Base-by-base conservation (phyloP, 2,113 vertebrate species). In the Oxyura jamaicensis region DNA sequence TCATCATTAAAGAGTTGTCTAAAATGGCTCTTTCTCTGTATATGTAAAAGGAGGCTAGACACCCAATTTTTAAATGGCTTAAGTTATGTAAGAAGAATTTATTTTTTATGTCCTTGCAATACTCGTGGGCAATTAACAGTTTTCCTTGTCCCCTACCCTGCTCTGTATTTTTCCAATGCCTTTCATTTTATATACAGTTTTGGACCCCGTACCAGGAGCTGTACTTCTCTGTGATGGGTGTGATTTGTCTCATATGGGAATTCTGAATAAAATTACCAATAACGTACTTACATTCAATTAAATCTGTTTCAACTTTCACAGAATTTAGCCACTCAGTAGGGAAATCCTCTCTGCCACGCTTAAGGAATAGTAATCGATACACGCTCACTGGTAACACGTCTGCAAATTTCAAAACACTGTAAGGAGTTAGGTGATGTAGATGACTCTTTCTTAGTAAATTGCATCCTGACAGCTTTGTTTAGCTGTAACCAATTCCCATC, bases 381-480 rank as follows among this genome's bases (percentile, higher is more conserved):
- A 4, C 29, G 66, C 90, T 91, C 76, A 33, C 86, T 65, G 25
- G 60, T 56, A 84, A 46, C 83, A 8, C 17, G 73, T 89, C 91
- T 94, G 88, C 83, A 85, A 36, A 94, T 82, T 90, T 75, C 77
- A 68, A 76, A 97, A 79, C 88, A 56, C 69, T 95, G 0, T 75
- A 36, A 92, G 58, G 74, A 93, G 48, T 75, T 62, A 36, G 62
- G 67, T 72, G 92, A 76, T 65, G 79, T 48, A 91, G 94, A 93
- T 86, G 92, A 65, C 88, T 95, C 91, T 95, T 86, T 95, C 53
- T 92, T 88, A 83, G 93, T 65, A 93, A 94, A 95, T 67, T 77
- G 56, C 81, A 81, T 65, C 26, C 85, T 88, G 93, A 91, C 83
- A 94, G 88, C 88, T 94, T 92, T 6, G 0, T 80, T 97, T 95